Conservation (phyloP, 2,888 invertebrate genomes). For the Apamea monoglypha region DNA sequence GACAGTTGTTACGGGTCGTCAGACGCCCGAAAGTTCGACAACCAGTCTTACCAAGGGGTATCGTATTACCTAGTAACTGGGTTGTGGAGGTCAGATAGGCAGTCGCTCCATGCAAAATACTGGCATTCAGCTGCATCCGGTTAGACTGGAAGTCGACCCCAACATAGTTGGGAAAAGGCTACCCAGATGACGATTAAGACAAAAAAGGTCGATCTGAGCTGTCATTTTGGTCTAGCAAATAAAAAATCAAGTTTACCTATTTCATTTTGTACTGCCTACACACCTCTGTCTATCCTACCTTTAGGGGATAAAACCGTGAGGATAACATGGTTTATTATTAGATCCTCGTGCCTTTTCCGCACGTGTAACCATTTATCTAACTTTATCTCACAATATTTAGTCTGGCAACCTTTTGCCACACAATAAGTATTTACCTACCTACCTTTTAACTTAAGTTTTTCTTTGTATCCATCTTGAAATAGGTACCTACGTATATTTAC, state of each 20-base stretch:
- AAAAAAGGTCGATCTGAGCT: too few species aligned
- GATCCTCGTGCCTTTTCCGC: constrained; percentile 4
- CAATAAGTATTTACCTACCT: not conserved
- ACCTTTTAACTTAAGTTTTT: not conserved
- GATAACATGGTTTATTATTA: constrained; percentile 5
- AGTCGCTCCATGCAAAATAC: too few species aligned
- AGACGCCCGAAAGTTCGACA: not conserved
- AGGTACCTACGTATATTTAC: not conserved
- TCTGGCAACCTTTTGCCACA: constrained; percentile 2
- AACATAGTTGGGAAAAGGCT: not conserved
- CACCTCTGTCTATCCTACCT: not conserved
- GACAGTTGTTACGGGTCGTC: too few species aligned
- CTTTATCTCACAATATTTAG: constrained; percentile 9
- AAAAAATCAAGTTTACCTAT: not conserved
- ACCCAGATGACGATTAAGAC: not conserved
- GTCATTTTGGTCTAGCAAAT: too few species aligned
- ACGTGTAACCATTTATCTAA: constrained; percentile 14
- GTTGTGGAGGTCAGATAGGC: not conserved
- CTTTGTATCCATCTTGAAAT: not conserved
- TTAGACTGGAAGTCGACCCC: not conserved
- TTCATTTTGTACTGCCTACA: not conserved
- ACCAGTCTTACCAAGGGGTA: not conserved
- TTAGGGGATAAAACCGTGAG: too few species aligned
- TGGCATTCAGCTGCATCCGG: not conserved
- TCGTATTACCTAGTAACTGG: not conserved